Base-by-base conservation (phyloP, 2,797 vertebrate species). In the Smutsia temminckii region DNA sequence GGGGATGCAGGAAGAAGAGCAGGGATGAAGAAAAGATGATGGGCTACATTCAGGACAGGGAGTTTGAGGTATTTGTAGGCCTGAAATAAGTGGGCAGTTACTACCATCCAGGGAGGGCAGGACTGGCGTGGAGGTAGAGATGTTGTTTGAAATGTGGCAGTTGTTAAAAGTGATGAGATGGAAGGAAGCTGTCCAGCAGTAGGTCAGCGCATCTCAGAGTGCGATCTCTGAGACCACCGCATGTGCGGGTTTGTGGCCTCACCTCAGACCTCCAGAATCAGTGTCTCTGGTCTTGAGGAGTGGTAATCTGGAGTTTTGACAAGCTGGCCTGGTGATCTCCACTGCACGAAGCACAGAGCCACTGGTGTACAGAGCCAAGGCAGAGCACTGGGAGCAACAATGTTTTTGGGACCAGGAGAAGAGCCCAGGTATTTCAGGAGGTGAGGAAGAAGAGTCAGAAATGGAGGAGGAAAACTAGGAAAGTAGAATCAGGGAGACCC, bases 171-270 rank as follows among this genome's bases (percentile, higher is more conserved):
- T 1, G 2, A 14, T 66, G 74, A 42, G 68, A 14, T 25, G 25
- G 37, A 34, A 59, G 7, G 40, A 49, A 53, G 17, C 29, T 61
- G 51, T 71, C 49, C 25, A 6, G 46, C 8, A 18, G 29, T 17
- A 3, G 5, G 10, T 25, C 27, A 0, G 1, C 87, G 27, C 61
- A n/a, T 66, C 81, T 96, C 53, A 25, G 3, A 16, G 14, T 8
- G 32, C 25, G n/a, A 25, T 42, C 17, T 68, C 32, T 66, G 21
- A 32, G 87, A 20, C 34, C 23, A 6, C 7, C 17, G 37, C 9
- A 17, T 0, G 0, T 59, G 46, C 40, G 53, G 63, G 40, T 25
- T 68, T 27, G 51, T n/a, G 57, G 40, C n/a, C 37, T 61, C 12
- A 34, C 29, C 25, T 32, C 13, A 34, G 18, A 63, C n/a, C 29